Conservation (phyloP, 2,113 vertebrate genomes). For the Pantherophis guttatus region DNA sequence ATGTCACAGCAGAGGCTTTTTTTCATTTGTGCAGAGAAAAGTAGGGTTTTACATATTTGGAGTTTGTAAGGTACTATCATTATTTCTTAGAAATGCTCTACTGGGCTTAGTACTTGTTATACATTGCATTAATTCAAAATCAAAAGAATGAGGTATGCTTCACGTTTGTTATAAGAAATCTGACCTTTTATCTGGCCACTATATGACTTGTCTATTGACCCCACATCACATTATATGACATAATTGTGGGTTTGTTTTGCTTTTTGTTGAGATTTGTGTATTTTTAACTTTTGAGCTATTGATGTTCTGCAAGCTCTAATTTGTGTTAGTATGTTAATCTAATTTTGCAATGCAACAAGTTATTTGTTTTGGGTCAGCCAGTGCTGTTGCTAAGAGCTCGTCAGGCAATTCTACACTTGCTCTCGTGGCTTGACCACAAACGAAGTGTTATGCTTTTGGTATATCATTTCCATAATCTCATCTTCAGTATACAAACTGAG, state of each 20-base stretch:
- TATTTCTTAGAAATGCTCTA: not conserved
- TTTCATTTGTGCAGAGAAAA: not conserved
- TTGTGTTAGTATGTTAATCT: not conserved
- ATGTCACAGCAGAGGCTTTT: not conserved
- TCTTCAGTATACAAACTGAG: not conserved
- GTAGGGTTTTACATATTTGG: not conserved
- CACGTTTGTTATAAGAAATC: not conserved
- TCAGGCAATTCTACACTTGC: not conserved
- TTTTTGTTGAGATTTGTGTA: not conserved
- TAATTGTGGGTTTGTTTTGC: not conserved
- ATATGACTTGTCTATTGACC: not conserved
- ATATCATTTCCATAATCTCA: slow-evolving; percentile 1
- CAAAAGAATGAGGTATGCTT: not conserved
- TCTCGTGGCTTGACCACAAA: slow-evolving; percentile 1
- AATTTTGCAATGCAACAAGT: not conserved
- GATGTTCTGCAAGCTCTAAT: not conserved
- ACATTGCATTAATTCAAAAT: not conserved
- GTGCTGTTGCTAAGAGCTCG: not conserved
- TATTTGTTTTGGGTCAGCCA: slow-evolving; percentile 4
- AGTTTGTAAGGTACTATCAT: not conserved
- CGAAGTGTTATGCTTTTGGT: not conserved
- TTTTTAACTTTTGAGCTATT: not conserved
- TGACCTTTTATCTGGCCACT: not conserved
- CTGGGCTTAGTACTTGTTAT: not conserved
- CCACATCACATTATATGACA: not conserved